These are phyloP conservation scores for Xylota segnis DNA, from an alignment of 2,888 invertebrate species.

Conservation along the genomic window DNA sequence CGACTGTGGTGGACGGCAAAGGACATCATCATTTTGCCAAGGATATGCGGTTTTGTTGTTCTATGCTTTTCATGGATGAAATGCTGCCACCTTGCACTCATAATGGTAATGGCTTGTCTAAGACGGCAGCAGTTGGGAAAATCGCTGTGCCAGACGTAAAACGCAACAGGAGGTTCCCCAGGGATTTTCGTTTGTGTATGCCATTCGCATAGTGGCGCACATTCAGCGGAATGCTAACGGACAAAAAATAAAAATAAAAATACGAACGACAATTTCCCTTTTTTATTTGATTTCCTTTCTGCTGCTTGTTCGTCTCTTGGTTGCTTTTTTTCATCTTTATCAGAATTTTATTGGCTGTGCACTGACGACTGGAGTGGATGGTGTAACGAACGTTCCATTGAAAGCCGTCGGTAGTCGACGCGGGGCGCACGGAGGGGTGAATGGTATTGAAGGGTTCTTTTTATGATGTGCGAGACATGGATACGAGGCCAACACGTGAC, in stretches of 20 bases:
- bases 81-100: constrained; percentile 13
- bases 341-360: constrained; percentile 71
- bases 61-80: constrained; percentile 12
- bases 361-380: constrained; percentile 27
- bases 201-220: constrained; percentile 58
- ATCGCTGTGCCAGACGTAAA: constrained; percentile 52
- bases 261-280: constrained; percentile 56
- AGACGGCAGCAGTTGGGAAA: constrained; percentile 31
- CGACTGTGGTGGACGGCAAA: constrained; percentile 57
- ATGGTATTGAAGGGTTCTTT: constrained; percentile 62
- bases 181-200: constrained; percentile 64
- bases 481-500: constrained; percentile 74
- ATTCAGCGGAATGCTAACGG: constrained; percentile 49
- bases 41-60: constrained; percentile 58
- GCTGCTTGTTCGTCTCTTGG: constrained; percentile 47
- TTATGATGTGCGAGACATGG: constrained; percentile 76
- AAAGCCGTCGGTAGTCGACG: neutral
- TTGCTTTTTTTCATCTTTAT: constrained; percentile 44
- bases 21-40: constrained; percentile 51
- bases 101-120: constrained; percentile 18
- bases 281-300: constrained; percentile 43
- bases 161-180: constrained; percentile 75
- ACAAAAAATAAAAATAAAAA: neutral
- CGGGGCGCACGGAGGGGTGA: constrained; percentile 8
- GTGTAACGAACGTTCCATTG: constrained; percentile 44